These are phyloP conservation scores for Callospermophilus lateralis DNA, from an alignment of 2,113 vertebrate species.

Conservation along the genomic window DNA sequence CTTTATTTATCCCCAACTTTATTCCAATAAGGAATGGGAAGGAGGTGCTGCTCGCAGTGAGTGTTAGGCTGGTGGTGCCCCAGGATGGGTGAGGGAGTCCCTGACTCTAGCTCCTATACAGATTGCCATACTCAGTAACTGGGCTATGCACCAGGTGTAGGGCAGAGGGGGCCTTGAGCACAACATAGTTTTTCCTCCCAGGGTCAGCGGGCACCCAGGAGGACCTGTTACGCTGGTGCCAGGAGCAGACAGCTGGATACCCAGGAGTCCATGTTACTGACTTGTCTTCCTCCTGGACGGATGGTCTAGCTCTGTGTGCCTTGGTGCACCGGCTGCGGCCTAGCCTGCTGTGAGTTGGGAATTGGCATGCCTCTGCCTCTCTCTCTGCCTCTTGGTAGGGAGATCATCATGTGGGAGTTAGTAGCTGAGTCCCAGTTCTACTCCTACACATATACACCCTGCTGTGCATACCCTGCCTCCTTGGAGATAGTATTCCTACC, in stretches of 20 bases:
- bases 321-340: slow-evolving; percentile 94
- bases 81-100: not conserved
- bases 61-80: not conserved
- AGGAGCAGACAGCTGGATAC: slow-evolving; percentile 91
- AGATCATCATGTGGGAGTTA: not conserved
- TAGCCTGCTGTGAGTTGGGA: slow-evolving; percentile 91
- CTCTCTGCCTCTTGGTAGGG: not conserved
- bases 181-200: not conserved
- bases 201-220: slow-evolving; percentile 80
- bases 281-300: slow-evolving; percentile 93
- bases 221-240: slow-evolving; percentile 94
- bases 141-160: not conserved
- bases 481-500: not conserved
- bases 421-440: not conserved
- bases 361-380: not conserved
- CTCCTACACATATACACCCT: not conserved
- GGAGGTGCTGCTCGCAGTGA: not conserved
- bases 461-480: not conserved
- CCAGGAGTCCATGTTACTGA: slow-evolving; percentile 88
- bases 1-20: not conserved
- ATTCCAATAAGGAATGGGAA: not conserved
- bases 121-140: too few relatives aligned
- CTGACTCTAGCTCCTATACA: not conserved
- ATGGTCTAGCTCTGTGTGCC: slow-evolving; percentile 93
- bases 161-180: not conserved